Evolutionary conservation across 2,888 invertebrate species (phyloP), one percentile per base, ranked within the genome.

Genomic region (Lottia scabra): DNA sequence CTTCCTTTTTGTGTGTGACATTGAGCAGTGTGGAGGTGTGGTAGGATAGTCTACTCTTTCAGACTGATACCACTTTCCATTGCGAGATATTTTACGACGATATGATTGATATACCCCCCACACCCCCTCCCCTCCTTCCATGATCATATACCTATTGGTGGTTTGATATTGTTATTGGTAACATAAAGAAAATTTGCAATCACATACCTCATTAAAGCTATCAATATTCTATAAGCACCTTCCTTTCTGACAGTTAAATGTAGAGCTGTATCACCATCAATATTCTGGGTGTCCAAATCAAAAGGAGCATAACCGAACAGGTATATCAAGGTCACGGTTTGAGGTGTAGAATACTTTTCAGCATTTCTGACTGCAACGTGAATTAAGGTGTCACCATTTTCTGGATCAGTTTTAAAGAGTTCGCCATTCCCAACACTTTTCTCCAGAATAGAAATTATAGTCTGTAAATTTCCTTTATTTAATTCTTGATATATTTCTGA

Each of bases 191-290:
- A 5, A 30, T 30, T 30, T 4, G 5, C 30, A 30, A 30, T 30
- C 30, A 30, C 74, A 63, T 69, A 86, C 86, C 87, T 84, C 71
- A 86, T 75, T 4, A 86, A 75, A 16, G 86, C 85, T 6, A 83
- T 76, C 10, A 87, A 75, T 6, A 83, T 76, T 43, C 85, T 75
- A 75, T 81, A 81, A 2, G 83, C 76, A 5, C 82, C 82, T 5
- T 78, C 76, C 13, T 80, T 76, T 23, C 81, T 72, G 19, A 80
- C 80, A 1, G 83, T 81, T 63, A 79, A 79, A 75, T 87, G 87
- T 10, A 87, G 78, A 56, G 83, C 85, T 8, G 87, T 85, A 64
- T 87, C 83, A 2, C 85, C 84, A 15, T 80, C 65, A 12, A 66
- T 68, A 70, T 85, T 84, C 19, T 78, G 76, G 23, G 81, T 78